These are phyloP conservation scores for Prionailurus viverrinus DNA, from an alignment of 2,113 vertebrate genomes.

Conservation along the genomic window DNA sequence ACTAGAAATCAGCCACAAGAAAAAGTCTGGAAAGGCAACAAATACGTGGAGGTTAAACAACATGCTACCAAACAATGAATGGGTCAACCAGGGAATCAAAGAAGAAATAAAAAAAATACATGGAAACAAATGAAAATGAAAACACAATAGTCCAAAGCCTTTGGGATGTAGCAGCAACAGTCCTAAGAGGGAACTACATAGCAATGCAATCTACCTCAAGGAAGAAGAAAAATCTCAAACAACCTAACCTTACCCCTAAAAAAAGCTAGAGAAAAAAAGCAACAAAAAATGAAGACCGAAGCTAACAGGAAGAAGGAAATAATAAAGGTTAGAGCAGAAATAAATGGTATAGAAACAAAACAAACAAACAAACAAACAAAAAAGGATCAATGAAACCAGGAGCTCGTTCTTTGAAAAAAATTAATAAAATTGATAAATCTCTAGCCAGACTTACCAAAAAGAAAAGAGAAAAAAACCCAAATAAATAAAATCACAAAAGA, in stretches of 20 bases:
- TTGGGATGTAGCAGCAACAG: neutral
- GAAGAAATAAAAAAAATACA: too few relatives aligned
- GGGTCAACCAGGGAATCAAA: too few relatives aligned
- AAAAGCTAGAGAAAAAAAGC: neutral
- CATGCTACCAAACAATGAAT: too few relatives aligned
- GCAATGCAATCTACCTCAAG: neutral
- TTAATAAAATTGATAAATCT: neutral
- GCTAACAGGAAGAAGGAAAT: neutral
- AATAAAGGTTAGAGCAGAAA: neutral
- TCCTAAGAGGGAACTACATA: neutral
- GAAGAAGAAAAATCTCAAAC: neutral
- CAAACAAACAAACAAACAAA: neutral
- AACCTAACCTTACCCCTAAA: neutral
- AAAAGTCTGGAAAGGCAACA: too few relatives aligned
- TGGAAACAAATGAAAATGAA: neutral
- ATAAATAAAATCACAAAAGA: neutral
- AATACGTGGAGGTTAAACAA: too few relatives aligned
- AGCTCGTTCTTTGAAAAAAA: neutral
- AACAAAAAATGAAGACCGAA: neutral
- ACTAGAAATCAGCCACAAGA: too few relatives aligned
- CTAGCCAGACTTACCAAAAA: neutral
- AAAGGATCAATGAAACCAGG: neutral
- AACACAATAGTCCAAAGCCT: neutral
- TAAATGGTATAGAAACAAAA: neutral
- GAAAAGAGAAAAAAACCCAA: neutral